Evolutionary conservation across 2,113 vertebrate species (phyloP), one percentile per base, ranked within the genome.

Genomic region (Spilogale gracilis): DNA sequence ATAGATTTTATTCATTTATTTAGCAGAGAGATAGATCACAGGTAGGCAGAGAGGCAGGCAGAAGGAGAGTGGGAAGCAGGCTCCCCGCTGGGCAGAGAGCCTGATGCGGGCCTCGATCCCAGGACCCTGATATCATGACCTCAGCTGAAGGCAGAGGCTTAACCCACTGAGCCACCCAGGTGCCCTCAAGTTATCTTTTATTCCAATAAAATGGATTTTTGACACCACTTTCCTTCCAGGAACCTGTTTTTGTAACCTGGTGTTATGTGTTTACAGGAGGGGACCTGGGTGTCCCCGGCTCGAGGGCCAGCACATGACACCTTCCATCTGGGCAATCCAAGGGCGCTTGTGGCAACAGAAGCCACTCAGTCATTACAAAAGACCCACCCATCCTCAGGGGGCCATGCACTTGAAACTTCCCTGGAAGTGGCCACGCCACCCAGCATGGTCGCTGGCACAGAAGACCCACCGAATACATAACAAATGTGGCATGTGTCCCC

Each of bases 331-430:
- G 48, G 84, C 27, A 10, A 21, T 25, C 71, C 69, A 7, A 2
- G 16, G 48, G 48, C 45, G 38, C 50, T 43, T 25, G 78, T 54
- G 30, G 58, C 13, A 18, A 38, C 3, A 9, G 18, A 89, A 54
- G 45, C 20, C 6, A 18, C 43, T 27, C 20, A 23, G 69, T 27
- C 45, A 12, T 76, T 7, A 16, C 8, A 88, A 78, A 38, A 8
- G 79, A 8, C 61, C 63, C 3, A 20, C 11, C 43, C 8, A 6
- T 1, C 18, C 61, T 9, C 38, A 63, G 38, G 54, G 23, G 16
- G n/a, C 6, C 8, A 0, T 0, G 7, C 13, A 0, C 43, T 67
- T 48, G 79, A 45, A 78, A 30, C 11, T 14, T 6, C 3, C 2
- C 16, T 0, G 17, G 60, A 58, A 30, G 27, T 5, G 8, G 32